A percentile compares a stretch with the other conserved stretches of the same genome.
Evolutionary conservation across 2,113 vertebrate genomes (phyloP).

Genomic region (Coptodon bakossiorum): DNA sequence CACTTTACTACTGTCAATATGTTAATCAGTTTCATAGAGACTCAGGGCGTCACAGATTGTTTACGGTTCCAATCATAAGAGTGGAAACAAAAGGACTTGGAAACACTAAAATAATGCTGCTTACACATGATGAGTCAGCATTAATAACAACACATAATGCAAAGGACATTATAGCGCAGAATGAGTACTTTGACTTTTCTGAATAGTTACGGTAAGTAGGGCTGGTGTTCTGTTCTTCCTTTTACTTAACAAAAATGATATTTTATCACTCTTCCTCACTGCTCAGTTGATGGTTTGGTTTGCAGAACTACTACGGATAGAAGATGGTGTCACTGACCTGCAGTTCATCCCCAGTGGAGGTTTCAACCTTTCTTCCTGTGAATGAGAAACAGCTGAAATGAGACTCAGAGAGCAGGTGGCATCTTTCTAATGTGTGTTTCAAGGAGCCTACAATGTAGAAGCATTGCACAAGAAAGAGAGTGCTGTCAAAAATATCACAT

Average conservation of each 20-base stretch:
- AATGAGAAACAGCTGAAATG: background rate
- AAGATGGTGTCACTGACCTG: slow-evolving; percentile 12
- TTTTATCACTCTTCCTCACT: background rate
- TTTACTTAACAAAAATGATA: background rate
- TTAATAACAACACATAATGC: background rate
- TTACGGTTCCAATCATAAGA: background rate
- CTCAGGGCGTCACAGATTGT: background rate
- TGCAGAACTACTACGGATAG: background rate
- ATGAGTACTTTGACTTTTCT: background rate
- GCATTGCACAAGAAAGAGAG: background rate
- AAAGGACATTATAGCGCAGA: background rate
- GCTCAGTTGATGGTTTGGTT: background rate
- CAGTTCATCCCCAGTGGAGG: background rate
- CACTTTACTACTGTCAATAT: background rate
- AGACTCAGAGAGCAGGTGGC: background rate
- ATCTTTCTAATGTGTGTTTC: background rate
- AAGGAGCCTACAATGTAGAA: background rate
- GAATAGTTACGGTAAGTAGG: background rate
- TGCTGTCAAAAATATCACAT: background rate
- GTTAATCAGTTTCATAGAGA: background rate
- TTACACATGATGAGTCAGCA: background rate
- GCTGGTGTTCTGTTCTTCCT: background rate
- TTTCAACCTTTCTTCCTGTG: background rate
- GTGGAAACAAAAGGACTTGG: background rate
- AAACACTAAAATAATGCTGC: background rate